Percentiles rank a stretch among this genome's conserved stretches.
Conservation (phyloP, 1,140 invertebrate genomes). For the Nasonia giraulti region DNA sequence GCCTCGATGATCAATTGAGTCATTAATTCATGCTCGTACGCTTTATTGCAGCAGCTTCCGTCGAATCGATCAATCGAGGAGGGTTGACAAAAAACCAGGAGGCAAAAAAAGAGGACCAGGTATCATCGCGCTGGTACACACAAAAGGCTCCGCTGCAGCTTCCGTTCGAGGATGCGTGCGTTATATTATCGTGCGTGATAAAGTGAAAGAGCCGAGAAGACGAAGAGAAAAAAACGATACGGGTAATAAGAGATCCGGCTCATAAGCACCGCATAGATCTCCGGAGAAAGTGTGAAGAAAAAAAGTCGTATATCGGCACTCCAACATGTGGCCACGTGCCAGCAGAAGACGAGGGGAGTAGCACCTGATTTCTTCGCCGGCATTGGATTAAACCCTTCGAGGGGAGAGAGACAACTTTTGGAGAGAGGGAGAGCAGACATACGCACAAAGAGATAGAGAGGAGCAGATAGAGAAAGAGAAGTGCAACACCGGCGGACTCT, state of each 20-base stretch:
- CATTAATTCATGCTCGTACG: conserved; percentile 23
- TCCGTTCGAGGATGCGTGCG: background rate
- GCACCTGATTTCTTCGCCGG: conserved; percentile 70
- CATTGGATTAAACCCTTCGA: conserved; percentile 69
- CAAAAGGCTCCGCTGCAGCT: background rate
- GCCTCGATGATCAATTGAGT: conserved; percentile 31
- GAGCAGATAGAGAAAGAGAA: conserved; percentile 51
- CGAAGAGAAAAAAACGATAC: conserved; percentile 52
- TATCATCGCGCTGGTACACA: no score
- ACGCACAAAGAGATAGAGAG: conserved; percentile 29
- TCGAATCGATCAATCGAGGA: conserved; percentile 23
- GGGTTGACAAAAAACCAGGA: conserved; percentile 13
- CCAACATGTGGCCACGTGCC: conserved; percentile 46
- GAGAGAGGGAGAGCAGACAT: conserved; percentile 50
- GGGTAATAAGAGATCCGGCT: background rate
- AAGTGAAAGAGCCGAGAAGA: background rate
- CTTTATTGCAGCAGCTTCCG: conserved; percentile 24
- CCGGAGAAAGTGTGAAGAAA: background rate
- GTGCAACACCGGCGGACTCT: conserved; percentile 52
- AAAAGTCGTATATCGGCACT: conserved; percentile 51
- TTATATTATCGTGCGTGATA: background rate
- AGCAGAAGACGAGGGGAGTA: conserved; percentile 30
- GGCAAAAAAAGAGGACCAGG: background rate
- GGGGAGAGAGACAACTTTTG: conserved; percentile 44
- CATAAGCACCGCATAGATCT: background rate